A percentile compares a stretch with the other conserved stretches of the same genome.
Evolutionary conservation across 2,888 invertebrate genomes (phyloP).

Genomic region (Orthosia gracilis): DNA sequence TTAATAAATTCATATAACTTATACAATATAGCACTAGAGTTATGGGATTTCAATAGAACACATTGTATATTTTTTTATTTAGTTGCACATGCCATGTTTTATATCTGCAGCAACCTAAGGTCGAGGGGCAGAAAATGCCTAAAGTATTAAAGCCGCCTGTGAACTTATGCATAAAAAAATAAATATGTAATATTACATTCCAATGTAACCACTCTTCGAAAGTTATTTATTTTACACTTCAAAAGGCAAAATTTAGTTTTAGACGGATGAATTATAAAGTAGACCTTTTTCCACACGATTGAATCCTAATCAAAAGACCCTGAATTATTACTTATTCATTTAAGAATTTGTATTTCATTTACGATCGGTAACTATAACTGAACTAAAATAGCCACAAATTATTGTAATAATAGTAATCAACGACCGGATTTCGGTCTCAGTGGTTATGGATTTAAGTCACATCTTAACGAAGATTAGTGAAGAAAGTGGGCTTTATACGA

Average conservation of each 20-base stretch:
- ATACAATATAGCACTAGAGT: too few species aligned
- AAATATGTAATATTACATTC: background rate
- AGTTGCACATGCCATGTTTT: too few species aligned
- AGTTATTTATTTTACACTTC: constrained; percentile 22
- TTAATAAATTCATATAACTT: too few species aligned
- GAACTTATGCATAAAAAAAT: too few species aligned
- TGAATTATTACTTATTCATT: constrained; percentile 34
- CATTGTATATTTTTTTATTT: too few species aligned
- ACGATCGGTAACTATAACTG: background rate
- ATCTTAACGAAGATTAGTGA: too few species aligned
- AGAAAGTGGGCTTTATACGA: too few species aligned
- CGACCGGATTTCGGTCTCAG: background rate
- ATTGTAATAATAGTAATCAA: background rate
- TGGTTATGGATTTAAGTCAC: too few species aligned
- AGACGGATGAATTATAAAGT: constrained; percentile 9
- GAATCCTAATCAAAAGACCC: constrained; percentile 25
- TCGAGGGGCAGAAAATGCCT: too few species aligned
- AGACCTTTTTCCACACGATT: constrained; percentile 29
- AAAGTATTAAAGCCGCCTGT: too few species aligned
- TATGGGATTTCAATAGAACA: too few species aligned
- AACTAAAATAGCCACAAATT: background rate
- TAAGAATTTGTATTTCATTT: constrained; percentile 13
- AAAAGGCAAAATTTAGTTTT: constrained; percentile 19
- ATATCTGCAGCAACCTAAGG: too few species aligned
- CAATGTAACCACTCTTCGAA: background rate